Evolutionary conservation across 1,140 invertebrate species (phyloP).

Genomic region (Grapholita molesta): DNA sequence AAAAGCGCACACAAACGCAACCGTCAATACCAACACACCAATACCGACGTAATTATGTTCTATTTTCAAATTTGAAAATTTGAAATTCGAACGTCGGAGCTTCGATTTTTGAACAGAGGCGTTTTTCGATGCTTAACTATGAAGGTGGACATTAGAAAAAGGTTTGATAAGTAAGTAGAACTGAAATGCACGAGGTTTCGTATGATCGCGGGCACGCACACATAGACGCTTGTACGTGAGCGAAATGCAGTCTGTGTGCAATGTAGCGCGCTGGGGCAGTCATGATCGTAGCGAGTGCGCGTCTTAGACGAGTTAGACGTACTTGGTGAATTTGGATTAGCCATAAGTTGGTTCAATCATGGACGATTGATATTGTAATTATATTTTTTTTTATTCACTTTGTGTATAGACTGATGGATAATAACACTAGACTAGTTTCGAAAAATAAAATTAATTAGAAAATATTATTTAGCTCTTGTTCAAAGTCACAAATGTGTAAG

Average conservation of each 20-base stretch:
- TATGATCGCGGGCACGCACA: slow-evolving; percentile 63
- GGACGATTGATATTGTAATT: background rate
- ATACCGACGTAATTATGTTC: slow-evolving; percentile 35
- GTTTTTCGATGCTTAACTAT: slow-evolving; percentile 13
- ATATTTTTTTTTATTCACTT: background rate
- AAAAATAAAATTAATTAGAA: too few species aligned
- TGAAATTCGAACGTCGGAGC: slow-evolving; percentile 22
- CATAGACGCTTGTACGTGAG: slow-evolving; percentile 37
- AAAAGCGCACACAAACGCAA: slow-evolving; percentile 64
- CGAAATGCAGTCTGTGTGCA: slow-evolving; percentile 62
- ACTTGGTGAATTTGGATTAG: background rate
- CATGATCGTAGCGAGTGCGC: slow-evolving; percentile 33
- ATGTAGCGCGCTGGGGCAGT: slow-evolving; percentile 39
- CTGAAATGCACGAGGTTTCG: slow-evolving; percentile 67
- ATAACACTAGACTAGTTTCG: too few species aligned
- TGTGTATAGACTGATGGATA: too few species aligned
- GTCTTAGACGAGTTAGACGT: background rate
- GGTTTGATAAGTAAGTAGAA: slow-evolving; percentile 60
- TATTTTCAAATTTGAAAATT: slow-evolving; percentile 41
- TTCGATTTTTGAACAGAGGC: background rate
- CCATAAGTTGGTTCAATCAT: background rate
- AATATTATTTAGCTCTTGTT: too few species aligned
- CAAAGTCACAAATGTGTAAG: too few species aligned
- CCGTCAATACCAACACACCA: slow-evolving; percentile 44
- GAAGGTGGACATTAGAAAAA: slow-evolving; percentile 37